phyloP scores from a whole-genome alignment of 2,797 vertebrate genomes.

The Odontamblyopus lacepedii region DNA sequence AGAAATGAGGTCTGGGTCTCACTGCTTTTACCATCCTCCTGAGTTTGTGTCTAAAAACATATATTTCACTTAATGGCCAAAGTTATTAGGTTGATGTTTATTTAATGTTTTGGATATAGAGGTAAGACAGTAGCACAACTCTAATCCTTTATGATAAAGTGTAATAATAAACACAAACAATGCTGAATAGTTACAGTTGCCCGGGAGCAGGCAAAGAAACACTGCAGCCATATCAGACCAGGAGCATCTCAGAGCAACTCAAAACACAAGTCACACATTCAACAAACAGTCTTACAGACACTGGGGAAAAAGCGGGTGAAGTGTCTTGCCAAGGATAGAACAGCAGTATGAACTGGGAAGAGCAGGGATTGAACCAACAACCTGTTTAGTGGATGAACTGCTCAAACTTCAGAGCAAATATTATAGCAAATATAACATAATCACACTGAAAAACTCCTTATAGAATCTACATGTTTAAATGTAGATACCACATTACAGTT shows the following conservation, averaged over 20 bases:
- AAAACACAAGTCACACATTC: neutral
- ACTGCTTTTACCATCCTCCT: slow-evolving; percentile 81
- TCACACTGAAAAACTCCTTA: neutral
- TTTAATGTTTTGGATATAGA: neutral
- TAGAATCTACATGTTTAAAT: neutral
- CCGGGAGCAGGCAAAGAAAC: neutral
- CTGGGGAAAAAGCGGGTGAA: neutral
- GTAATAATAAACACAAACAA: neutral
- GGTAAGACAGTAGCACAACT: neutral
- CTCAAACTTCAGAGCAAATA: neutral
- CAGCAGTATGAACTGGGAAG: slow-evolving; percentile 1
- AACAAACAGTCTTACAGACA: neutral
- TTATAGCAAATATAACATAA: neutral
- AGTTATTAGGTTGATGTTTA: neutral
- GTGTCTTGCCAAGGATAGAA: slow-evolving; percentile 10
- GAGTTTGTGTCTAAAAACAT: slow-evolving; percentile 80
- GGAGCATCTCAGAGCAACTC: neutral
- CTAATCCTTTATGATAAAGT: neutral
- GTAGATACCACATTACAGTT: neutral
- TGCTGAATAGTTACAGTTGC: neutral
- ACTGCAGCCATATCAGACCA: neutral
- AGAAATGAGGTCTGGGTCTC: slow-evolving; percentile 83
- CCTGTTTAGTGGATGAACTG: neutral
- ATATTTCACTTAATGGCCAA: slow-evolving; percentile 65
- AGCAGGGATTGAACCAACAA: neutral